phyloP scores from a whole-genome alignment of 2,113 vertebrate species.

The Chrysochloris asiatica region DNA sequence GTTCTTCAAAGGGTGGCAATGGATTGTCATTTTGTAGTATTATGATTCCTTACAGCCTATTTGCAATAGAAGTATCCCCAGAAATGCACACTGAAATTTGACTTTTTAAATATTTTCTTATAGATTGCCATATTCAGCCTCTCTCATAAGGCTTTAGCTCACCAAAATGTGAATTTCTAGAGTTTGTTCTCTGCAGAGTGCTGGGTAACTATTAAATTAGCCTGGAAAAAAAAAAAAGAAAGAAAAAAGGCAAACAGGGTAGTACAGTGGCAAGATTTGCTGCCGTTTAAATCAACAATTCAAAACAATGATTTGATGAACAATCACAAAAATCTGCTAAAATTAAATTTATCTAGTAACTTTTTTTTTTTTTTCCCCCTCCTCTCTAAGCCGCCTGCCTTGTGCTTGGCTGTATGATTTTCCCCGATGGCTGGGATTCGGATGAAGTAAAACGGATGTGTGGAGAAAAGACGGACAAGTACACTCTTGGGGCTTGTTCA shows the following conservation, averaged over 20 bases:
- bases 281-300: neutral
- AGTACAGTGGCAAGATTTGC: neutral
- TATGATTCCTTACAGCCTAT: slow-evolving; percentile 33
- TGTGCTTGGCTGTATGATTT: slow-evolving; percentile 98
- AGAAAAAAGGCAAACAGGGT: neutral
- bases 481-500: slow-evolving; percentile 95
- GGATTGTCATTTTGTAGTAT: neutral
- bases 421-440: slow-evolving; percentile 97
- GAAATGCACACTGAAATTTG: neutral
- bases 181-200: neutral
- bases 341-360: slow-evolving; percentile 65
- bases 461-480: slow-evolving; percentile 96
- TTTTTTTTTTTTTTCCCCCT: slow-evolving; percentile 62
- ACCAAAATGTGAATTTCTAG: neutral
- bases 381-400: slow-evolving; percentile 92
- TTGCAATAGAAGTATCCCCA: slow-evolving; percentile 26
- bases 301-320: slow-evolving; percentile 63
- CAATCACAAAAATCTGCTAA: slow-evolving; percentile 59
- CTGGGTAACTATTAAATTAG: neutral
- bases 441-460: slow-evolving; percentile 95
- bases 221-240: neutral
- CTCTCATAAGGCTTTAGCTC: neutral
- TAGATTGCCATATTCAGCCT: neutral
- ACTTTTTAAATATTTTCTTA: slow-evolving; percentile 25
- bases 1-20: slow-evolving; percentile 42